Evolutionary conservation across 2,113 vertebrate genomes (phyloP), one percentile per base, ranked within the genome.

Genomic region (Muntiacus muntjak): DNA sequence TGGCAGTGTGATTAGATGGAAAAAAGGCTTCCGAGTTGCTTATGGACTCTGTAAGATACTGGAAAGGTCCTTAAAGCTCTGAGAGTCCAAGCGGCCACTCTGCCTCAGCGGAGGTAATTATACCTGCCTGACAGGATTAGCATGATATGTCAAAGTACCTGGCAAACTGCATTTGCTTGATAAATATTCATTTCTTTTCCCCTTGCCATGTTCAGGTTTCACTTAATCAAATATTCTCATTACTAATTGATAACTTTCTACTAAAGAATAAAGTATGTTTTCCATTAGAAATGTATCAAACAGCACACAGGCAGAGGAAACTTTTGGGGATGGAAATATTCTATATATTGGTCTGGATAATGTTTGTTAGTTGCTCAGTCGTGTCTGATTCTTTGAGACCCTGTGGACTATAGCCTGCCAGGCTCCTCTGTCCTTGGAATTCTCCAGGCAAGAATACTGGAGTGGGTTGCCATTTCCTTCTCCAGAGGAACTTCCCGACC

Each of bases 221-320:
- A 55, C 78, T 91, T 92, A 95, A 87, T 97, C 28, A 94, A 81
- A 78, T 92, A 52, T 67, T 96, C 33, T 83, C 26, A 57, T 93
- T 97, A 81, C 78, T 17, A 33, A 33, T 19, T 81, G 47, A 13
- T 21, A 21, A 81, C 47, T 19, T 81, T 81, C 28, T 52, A 33
- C 47, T 33, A 71, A 83, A 95, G 45, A 89, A 57, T 95, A 87
- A 96, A 81, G 11, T 64, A 67, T 45, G 16, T 55, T 96, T 89
- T 88, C 28, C 9, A 54, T 91, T 74, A 55, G 83, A 96, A 96
- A 95, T 64, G 40, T 17, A 78, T 28, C 30, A 94, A 90, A 62
- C 3, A 45, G 50, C 71, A 74, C 87, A 33, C 0, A 82, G 40
- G 14, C 9, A n/a, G 92, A 95, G 11, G 13, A n/a, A 81, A 71